Conservation (phyloP, 1,140 invertebrate species). For the Bathynomus jamesi region DNA sequence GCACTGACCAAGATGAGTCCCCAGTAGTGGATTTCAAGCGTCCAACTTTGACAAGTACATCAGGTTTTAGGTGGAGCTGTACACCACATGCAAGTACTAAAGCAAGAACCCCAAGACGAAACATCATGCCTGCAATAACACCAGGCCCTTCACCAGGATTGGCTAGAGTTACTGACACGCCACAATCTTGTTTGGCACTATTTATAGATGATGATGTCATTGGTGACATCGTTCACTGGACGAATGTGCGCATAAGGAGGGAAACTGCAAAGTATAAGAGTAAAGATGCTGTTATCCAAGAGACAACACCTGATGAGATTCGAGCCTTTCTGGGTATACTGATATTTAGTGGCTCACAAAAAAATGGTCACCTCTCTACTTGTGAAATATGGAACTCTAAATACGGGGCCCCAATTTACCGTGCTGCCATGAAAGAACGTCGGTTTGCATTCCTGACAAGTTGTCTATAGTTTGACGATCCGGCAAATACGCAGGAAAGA, state of each 20-base stretch:
- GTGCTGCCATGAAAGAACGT: constrained; percentile 12
- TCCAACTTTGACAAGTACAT: not conserved
- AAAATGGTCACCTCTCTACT: constrained; percentile 14
- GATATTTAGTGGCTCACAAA: constrained; percentile 16
- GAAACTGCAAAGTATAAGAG: constrained; percentile 16
- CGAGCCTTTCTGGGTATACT: constrained; percentile 11
- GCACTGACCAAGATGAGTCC: not conserved
- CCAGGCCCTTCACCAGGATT: constrained; percentile 10
- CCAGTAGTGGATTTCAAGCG: constrained; percentile 7
- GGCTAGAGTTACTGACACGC: constrained; percentile 9
- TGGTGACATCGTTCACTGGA: constrained; percentile 15
- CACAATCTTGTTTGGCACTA: constrained; percentile 13
- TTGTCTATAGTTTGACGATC: constrained; percentile 38
- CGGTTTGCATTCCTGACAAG: constrained; percentile 12
- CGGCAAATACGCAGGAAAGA: constrained; percentile 21
- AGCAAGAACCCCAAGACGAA: constrained; percentile 9
- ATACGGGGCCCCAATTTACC: constrained; percentile 2
- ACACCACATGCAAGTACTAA: not conserved
- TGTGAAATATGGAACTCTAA: constrained; percentile 14
- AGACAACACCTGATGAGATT: constrained; percentile 16
- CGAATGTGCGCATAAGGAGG: constrained; percentile 13
- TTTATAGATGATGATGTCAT: constrained; percentile 15
- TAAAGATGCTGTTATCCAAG: constrained; percentile 7
- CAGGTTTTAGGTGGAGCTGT: constrained; percentile 12
- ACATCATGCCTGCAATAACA: not conserved